Evolutionary conservation across 2,113 vertebrate genomes (phyloP), one percentile per base, ranked within the genome.

Genomic region (Oryzias javanicus): DNA sequence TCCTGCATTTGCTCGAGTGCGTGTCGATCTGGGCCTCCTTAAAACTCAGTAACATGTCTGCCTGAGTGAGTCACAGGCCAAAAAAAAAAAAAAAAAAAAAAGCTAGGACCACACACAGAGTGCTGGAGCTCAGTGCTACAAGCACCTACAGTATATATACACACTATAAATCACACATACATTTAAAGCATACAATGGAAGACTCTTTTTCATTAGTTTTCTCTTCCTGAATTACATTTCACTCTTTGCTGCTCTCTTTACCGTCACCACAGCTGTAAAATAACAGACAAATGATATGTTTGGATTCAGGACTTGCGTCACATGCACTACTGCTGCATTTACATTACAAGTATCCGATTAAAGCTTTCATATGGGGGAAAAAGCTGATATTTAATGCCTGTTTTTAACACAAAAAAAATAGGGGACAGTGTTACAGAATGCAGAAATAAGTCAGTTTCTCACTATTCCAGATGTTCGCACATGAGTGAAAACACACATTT

Each of bases 21-120:
- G 46, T 59, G 50, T 52, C n/a, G 58, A 75, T 64, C 54, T 74
- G 64, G 80, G 76, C 81, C 83, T 85, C 87, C 84, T 85, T 89
- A 86, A 89, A 83, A 74, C 57, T 73, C 49, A 72, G 79, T 57
- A 89, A 83, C 85, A 88, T 86, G 87, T 77, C 85, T 44, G 80
- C 83, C 73, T 64, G 59, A 76, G 80, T 83, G 82, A 90, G 80
- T 83, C 85, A 90, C 79, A 87, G 65, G 68, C 58, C n/a, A 72
- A 50, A 64, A 55, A 55, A 42, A 0, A 48, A 42, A 60, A 56
- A 25, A 58, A 76, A 49, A 55, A 55, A 52, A 14, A 62, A 74
- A 58, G 14, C n/a, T 47, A 58, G 75, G 89, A 90, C 89, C 91
- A 91, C 91, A 91, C 91, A 91, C 90, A 83, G 68, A 72, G 79